These are phyloP conservation scores for Ruditapes philippinarum DNA, from an alignment of 1,140 invertebrate genomes.

Conservation along the genomic window DNA sequence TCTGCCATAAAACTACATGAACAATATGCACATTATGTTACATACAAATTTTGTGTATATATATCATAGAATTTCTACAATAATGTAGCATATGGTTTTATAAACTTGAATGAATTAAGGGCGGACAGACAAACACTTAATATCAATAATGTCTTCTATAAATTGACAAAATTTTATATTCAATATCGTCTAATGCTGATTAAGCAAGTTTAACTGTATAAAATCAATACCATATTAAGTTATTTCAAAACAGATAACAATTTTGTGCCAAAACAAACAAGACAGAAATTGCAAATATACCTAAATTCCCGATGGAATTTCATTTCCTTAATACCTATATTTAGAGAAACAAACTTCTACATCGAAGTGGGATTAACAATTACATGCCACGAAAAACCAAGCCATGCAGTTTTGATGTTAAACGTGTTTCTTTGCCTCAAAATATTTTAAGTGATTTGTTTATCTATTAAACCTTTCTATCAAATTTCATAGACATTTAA, in stretches of 20 bases:
- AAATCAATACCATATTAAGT: background rate
- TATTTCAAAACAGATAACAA: slow-evolving; percentile 18
- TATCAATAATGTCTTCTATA: too few species aligned
- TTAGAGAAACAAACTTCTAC: background rate
- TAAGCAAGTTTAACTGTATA: too few species aligned
- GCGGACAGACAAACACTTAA: too few species aligned
- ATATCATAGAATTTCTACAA: too few species aligned
- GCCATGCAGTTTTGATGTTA: background rate
- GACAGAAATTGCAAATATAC: background rate
- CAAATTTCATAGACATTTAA: background rate
- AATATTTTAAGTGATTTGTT: slow-evolving; percentile 45
- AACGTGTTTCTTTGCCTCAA: background rate
- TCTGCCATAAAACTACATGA: too few species aligned
- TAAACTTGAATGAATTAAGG: too few species aligned
- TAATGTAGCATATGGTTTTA: too few species aligned
- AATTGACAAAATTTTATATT: too few species aligned
- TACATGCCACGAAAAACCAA: slow-evolving; percentile 13
- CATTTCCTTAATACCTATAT: slow-evolving; percentile 2
- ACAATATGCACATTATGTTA: too few species aligned
- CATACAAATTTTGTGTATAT: too few species aligned
- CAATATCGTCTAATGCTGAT: too few species aligned
- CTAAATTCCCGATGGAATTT: slow-evolving; percentile 3
- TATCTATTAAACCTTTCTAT: background rate
- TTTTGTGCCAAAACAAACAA: background rate
- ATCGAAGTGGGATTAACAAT: background rate